phyloP scores from a whole-genome alignment of 2,797 vertebrate genomes.

The Chiroxiphia lanceolata region DNA sequence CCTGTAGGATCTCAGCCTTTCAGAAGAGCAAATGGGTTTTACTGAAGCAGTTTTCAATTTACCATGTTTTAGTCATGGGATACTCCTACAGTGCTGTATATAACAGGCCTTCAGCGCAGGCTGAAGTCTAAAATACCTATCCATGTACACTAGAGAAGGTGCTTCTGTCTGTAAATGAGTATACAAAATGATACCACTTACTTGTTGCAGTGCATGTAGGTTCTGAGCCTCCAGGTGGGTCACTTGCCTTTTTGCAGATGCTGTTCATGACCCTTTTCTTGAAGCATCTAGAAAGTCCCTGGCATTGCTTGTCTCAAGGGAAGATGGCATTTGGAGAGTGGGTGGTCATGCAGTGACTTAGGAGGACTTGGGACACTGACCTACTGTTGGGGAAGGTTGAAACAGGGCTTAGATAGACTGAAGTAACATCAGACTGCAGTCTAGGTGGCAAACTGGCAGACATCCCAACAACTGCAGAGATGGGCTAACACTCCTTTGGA shows the following conservation, averaged over 20 bases:
- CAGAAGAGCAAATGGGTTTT: background rate
- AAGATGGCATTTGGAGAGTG: background rate
- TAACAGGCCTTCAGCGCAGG: background rate
- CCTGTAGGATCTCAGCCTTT: background rate
- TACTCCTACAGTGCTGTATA: background rate
- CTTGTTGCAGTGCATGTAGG: background rate
- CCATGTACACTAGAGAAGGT: background rate
- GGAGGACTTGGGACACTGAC: background rate
- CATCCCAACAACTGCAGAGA: background rate
- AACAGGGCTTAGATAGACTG: background rate
- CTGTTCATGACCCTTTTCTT: background rate
- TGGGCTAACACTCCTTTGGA: background rate
- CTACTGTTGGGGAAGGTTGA: background rate
- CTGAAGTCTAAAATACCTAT: background rate
- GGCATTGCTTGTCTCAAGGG: background rate
- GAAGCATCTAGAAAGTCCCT: background rate
- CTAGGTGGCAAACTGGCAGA: background rate
- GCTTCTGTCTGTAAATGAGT: background rate
- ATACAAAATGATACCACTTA: background rate
- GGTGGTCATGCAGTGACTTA: background rate
- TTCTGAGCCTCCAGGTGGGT: background rate
- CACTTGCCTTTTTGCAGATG: background rate
- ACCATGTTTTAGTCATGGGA: background rate
- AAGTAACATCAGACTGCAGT: background rate
- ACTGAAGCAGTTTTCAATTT: background rate